Conservation (phyloP, 2,113 vertebrate species). For the Paraplagusia blochii region DNA sequence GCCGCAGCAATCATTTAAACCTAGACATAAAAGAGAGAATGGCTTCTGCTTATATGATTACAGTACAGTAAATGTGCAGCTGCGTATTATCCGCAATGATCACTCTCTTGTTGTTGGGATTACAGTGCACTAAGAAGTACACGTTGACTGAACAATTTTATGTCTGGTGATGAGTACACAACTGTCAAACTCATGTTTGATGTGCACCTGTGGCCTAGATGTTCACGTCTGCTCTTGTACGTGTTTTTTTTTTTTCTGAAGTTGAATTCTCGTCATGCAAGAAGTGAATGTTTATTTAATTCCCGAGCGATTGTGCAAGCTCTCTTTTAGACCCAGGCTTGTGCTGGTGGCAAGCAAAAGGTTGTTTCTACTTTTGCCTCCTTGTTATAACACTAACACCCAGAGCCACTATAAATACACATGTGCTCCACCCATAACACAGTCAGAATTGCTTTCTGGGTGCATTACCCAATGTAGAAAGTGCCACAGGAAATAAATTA, state of each 20-base stretch:
- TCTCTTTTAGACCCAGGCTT: neutral
- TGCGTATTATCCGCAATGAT: constrained; percentile 8
- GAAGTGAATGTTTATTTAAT: too few relatives aligned
- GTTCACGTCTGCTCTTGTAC: constrained; percentile 37
- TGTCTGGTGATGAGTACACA: constrained; percentile 40
- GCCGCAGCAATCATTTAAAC: constrained; percentile 17
- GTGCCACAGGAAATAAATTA: neutral
- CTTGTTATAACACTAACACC: neutral
- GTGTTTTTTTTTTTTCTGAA: constrained; percentile 7
- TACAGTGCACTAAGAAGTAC: constrained; percentile 7
- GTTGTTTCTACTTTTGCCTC: neutral
- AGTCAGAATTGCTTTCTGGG: neutral
- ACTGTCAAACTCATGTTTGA: constrained; percentile 37
- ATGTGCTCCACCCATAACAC: neutral
- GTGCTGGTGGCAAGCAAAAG: constrained; percentile 17
- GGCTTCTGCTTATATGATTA: constrained; percentile 21
- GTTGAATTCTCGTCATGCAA: constrained; percentile 17
- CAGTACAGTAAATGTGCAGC: constrained; percentile 5
- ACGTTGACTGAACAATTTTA: constrained; percentile 29
- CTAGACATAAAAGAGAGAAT: constrained; percentile 5
- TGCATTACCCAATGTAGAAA: neutral
- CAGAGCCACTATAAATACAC: constrained; percentile 5
- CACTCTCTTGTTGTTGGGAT: constrained; percentile 35
- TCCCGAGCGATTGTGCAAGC: too few relatives aligned
- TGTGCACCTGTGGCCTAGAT: constrained; percentile 15